These are phyloP conservation scores for Carapus acus DNA, from an alignment of 2,797 vertebrate species.

Conservation along the genomic window DNA sequence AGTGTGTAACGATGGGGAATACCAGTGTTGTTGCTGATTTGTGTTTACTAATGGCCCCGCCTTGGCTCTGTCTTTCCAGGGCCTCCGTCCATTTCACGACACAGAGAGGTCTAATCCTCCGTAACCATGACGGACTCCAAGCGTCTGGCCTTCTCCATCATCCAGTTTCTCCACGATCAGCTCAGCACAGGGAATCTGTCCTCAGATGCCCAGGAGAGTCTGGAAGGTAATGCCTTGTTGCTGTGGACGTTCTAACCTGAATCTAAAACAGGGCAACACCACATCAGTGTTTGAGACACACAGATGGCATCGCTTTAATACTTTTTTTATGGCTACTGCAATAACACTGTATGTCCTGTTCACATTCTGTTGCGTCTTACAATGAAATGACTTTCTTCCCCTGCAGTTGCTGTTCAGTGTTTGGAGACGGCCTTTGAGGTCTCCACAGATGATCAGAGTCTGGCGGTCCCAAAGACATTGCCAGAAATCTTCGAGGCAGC, in stretches of 20 bases:
- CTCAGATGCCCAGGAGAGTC: constrained; percentile 89
- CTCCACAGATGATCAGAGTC: constrained; percentile 79
- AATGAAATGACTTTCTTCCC: not conserved
- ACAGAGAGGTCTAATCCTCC: constrained; percentile 53
- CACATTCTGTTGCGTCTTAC: no score
- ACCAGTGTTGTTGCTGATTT: no score
- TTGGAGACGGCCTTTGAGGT: constrained; percentile 92
- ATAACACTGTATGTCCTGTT: no score
- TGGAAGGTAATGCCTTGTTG: constrained; percentile 78
- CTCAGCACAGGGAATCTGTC: constrained; percentile 78
- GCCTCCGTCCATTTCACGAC: constrained; percentile 16
- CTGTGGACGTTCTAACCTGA: no score
- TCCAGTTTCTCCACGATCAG: constrained; percentile 91
- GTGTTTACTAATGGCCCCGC: no score
- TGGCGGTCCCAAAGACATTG: constrained; percentile 80
- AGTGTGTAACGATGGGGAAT: no score
- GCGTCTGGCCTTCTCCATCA: constrained; percentile 89
- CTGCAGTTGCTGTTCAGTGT: constrained; percentile 92
- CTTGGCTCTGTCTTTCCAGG: constrained; percentile 12
- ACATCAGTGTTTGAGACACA: no score
- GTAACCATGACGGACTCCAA: constrained; percentile 86
- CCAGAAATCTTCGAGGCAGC: constrained; percentile 83
- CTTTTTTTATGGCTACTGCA: no score
- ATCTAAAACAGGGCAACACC: no score
- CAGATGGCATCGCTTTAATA: no score